phyloP scores from a whole-genome alignment of 1,140 invertebrate genomes.

The Drosophila sturtevanti region DNA sequence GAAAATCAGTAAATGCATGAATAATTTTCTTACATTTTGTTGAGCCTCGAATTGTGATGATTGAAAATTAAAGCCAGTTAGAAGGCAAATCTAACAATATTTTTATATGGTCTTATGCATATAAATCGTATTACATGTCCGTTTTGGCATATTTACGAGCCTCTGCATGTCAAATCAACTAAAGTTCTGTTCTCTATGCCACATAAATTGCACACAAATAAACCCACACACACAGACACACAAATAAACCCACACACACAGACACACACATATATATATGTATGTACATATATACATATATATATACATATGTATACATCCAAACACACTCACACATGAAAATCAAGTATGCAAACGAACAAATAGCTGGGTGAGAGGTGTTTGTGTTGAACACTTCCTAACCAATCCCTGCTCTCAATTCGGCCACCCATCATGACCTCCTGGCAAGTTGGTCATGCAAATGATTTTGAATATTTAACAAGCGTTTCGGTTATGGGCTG shows the following conservation, averaged over 20 bases:
- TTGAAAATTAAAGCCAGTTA: conserved; percentile 10
- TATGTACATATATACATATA: too few species aligned
- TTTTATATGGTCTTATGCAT: conserved; percentile 53
- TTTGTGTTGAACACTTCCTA: conserved; percentile 37
- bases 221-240: conserved; percentile 30
- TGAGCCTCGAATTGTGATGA: conserved; percentile 46
- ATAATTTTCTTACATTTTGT: not conserved
- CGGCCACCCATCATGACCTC: conserved; percentile 25
- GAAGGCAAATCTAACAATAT: conserved; percentile 15
- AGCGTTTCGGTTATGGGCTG: conserved; percentile 54
- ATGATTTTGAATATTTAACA: conserved; percentile 80
- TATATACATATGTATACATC: too few species aligned
- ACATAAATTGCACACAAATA: conserved; percentile 62
- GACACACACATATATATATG: not conserved
- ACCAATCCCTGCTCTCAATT: conserved; percentile 7
- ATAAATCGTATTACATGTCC: conserved; percentile 75
- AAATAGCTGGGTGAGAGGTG: conserved; percentile 37
- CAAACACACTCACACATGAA: conserved; percentile 44
- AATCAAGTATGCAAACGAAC: conserved; percentile 79
- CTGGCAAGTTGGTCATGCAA: conserved; percentile 60
- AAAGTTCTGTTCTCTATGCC: conserved; percentile 74
- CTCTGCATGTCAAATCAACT: conserved; percentile 70
- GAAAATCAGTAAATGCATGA: not conserved
- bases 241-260: conserved; percentile 13
- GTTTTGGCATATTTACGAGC: conserved; percentile 72